Percentiles rank a stretch among this genome's conserved stretches.
Conservation (phyloP, 2,888 invertebrate genomes). For the Auanema freiburgensis region DNA sequence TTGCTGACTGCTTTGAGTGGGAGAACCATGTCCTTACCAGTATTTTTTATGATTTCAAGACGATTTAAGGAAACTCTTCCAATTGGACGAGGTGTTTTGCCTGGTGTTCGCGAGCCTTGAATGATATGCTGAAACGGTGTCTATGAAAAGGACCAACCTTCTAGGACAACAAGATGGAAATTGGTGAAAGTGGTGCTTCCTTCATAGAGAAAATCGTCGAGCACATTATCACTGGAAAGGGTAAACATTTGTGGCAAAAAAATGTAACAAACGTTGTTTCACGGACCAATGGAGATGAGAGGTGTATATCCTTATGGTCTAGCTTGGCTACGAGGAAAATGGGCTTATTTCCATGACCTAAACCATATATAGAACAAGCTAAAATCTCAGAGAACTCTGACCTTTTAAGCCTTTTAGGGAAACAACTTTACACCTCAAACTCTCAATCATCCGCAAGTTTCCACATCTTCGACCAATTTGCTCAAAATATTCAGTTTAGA, state of each 20-base stretch:
- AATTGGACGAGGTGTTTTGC: conserved; percentile 22
- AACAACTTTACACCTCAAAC: conserved; percentile 11
- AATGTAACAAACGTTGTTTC: conserved; percentile 5
- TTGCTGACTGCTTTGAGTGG: conserved; percentile 20
- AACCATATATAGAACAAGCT: background rate
- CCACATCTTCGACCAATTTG: conserved; percentile 16
- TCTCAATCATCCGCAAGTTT: conserved; percentile 17
- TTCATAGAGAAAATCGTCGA: conserved; percentile 15
- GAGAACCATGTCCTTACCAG: conserved; percentile 16
- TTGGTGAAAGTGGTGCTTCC: conserved; percentile 11
- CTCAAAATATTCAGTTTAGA: too few species aligned
- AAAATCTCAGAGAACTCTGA: background rate
- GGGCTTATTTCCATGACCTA: conserved; percentile 13
- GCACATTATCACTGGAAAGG: conserved; percentile 16
- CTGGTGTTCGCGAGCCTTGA: conserved; percentile 20
- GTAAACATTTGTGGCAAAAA: background rate
- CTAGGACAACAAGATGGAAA: conserved; percentile 22
- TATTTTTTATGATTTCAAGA: conserved; percentile 13
- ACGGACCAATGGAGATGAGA: conserved; percentile 13
- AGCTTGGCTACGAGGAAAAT: conserved; percentile 19
- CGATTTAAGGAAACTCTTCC: conserved; percentile 19
- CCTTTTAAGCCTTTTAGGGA: conserved; percentile 14
- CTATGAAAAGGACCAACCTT: conserved; percentile 4
- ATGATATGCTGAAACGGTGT: background rate
- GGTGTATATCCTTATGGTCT: conserved; percentile 19